Conservation (phyloP, 1,140 invertebrate species). For the Scaptomyza montana region DNA sequence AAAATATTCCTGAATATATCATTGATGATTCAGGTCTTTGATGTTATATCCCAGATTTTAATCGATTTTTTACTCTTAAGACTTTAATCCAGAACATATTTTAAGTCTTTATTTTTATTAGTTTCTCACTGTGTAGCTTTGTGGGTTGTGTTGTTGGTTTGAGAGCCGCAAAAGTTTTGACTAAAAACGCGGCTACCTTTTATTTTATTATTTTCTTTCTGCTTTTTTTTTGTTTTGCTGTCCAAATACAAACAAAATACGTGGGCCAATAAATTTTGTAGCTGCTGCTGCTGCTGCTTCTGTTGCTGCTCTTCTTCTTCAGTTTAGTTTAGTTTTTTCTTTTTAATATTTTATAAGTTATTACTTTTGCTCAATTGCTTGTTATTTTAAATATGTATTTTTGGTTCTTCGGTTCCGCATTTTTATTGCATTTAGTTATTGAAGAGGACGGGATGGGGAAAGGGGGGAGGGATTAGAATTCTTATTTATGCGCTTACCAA, state of each 20-base stretch:
- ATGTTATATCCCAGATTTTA: no score
- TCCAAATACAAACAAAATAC: constrained; percentile 70
- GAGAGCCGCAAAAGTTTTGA: constrained; percentile 60
- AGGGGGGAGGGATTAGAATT: constrained; percentile 34
- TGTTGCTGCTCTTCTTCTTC: constrained; percentile 10
- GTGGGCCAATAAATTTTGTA: constrained; percentile 70
- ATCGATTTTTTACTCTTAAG: no score
- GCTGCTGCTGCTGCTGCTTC: constrained; percentile 37
- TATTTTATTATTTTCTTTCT: constrained; percentile 2
- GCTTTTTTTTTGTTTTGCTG: background rate
- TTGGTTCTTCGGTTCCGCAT: constrained; percentile 50
- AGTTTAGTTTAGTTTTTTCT: constrained; percentile 25
- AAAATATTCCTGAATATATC: no score
- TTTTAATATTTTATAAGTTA: constrained; percentile 75
- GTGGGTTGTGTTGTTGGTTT: constrained; percentile 27
- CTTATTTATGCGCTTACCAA: constrained; percentile 75
- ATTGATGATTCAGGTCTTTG: no score
- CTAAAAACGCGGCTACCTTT: constrained; percentile 64
- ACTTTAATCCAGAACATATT: no score
- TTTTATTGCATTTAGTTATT: constrained; percentile 77
- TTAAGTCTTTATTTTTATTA: no score
- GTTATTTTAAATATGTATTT: constrained; percentile 58
- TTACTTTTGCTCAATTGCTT: constrained; percentile 78
- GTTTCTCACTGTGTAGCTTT: constrained; percentile 2
- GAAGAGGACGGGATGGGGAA: no score